Conservation (phyloP, 2,113 vertebrate genomes). For the Calyptomena viridis region DNA sequence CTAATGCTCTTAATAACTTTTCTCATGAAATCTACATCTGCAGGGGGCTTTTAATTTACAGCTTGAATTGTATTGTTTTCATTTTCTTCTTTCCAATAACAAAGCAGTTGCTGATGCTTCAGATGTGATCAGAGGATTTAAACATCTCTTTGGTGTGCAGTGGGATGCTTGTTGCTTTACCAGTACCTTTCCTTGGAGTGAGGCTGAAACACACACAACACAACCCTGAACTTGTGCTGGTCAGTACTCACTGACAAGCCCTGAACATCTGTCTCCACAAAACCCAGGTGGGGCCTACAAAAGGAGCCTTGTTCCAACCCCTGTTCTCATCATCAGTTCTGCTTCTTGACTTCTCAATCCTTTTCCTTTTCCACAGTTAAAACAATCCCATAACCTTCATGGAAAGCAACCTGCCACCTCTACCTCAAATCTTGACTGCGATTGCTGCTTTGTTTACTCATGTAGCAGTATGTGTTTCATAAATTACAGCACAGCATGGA, state of each 20-base stretch:
- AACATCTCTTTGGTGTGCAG: not conserved
- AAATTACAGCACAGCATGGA: not conserved
- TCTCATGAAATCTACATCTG: constrained; percentile 4
- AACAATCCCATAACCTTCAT: not conserved
- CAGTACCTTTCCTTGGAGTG: not conserved
- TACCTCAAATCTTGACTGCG: not conserved
- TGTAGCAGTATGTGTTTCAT: not conserved
- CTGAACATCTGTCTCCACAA: not conserved
- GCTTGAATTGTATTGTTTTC: not conserved
- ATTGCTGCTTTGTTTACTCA: not conserved
- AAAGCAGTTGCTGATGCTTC: not conserved
- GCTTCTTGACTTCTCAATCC: not conserved
- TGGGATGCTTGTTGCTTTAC: not conserved
- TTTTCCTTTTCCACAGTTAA: not conserved
- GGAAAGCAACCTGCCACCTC: not conserved
- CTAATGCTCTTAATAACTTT: constrained; percentile 13
- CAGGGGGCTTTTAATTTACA: constrained; percentile 47
- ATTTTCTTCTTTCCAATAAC: not conserved
- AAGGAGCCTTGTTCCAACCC: not conserved
- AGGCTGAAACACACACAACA: not conserved
- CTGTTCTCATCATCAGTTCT: not conserved
- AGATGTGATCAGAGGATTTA: not conserved
- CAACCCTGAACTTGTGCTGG: accelerated
- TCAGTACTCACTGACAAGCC: not conserved
- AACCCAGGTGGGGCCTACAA: not conserved